Conservation (phyloP, 2,797 vertebrate genomes). For the Peromyscus nudipes region DNA sequence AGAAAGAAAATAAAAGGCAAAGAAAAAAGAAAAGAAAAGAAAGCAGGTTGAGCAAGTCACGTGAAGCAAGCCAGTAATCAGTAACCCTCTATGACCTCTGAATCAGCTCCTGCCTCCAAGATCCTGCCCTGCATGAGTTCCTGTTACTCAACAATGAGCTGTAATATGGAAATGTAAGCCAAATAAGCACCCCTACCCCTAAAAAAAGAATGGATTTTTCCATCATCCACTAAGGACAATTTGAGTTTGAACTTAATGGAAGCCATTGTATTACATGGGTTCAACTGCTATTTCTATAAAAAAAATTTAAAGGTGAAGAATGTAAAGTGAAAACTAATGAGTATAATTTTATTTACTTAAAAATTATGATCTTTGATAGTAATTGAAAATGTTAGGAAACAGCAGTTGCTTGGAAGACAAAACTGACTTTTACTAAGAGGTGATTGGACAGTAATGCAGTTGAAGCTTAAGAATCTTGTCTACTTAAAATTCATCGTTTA, state of each 20-base stretch:
- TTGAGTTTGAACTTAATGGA: not conserved
- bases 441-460: not conserved
- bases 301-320: not conserved
- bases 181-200: not conserved
- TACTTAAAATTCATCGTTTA: not conserved
- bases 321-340: not conserved
- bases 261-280: not conserved
- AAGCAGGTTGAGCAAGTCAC: too few relatives aligned
- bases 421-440: not conserved
- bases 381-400: not conserved
- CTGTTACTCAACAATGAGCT: not conserved
- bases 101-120: too few relatives aligned
- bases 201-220: not conserved
- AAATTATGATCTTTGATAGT: not conserved
- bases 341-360: constrained; percentile 22
- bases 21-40: too few relatives aligned
- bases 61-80: too few relatives aligned
- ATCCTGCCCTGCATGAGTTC: not conserved
- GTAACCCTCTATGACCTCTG: too few relatives aligned
- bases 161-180: not conserved
- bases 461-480: not conserved
- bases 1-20: too few relatives aligned
- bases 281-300: not conserved
- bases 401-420: not conserved
- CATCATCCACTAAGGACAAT: not conserved